phyloP scores from a whole-genome alignment of 2,797 vertebrate genomes.

The Lacerta bilineata region DNA sequence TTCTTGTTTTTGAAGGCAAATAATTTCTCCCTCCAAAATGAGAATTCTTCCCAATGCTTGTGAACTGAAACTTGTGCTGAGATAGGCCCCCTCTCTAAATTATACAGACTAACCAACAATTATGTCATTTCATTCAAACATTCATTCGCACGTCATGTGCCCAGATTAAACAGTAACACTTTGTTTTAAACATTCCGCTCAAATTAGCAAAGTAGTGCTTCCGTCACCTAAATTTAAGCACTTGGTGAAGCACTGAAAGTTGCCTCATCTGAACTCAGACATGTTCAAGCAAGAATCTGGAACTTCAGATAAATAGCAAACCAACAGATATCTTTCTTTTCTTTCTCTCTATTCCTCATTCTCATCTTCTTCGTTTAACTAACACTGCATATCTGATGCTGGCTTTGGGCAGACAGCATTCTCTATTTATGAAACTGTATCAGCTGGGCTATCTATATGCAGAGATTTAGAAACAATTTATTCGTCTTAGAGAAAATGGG shows the following conservation, averaged over 20 bases:
- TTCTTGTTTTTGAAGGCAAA: conserved; percentile 55
- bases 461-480: conserved; percentile 14
- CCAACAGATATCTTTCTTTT: conserved; percentile 41
- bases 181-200: conserved; percentile 82
- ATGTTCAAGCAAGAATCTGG: conserved; percentile 62
- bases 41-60: conserved; percentile 69
- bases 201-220: conserved; percentile 82
- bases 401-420: neutral
- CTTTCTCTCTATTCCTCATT: too few relatives aligned
- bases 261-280: conserved; percentile 71
- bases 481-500: neutral
- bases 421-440: neutral
- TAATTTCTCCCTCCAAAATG: conserved; percentile 48
- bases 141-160: conserved; percentile 82
- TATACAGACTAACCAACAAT: conserved; percentile 82
- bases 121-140: conserved; percentile 84
- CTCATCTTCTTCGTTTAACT: neutral
- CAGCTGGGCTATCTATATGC: neutral
- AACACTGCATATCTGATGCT: neutral
- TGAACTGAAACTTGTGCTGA: conserved; percentile 78
- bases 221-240: conserved; percentile 81
- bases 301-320: conserved; percentile 45
- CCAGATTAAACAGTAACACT: conserved; percentile 83
- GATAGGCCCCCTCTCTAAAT: conserved; percentile 77
- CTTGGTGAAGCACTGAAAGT: conserved; percentile 33